Percentiles rank a stretch among this genome's conserved stretches.
phyloP scores from a whole-genome alignment of 2,797 vertebrate genomes.

The Myotis findleyi region DNA sequence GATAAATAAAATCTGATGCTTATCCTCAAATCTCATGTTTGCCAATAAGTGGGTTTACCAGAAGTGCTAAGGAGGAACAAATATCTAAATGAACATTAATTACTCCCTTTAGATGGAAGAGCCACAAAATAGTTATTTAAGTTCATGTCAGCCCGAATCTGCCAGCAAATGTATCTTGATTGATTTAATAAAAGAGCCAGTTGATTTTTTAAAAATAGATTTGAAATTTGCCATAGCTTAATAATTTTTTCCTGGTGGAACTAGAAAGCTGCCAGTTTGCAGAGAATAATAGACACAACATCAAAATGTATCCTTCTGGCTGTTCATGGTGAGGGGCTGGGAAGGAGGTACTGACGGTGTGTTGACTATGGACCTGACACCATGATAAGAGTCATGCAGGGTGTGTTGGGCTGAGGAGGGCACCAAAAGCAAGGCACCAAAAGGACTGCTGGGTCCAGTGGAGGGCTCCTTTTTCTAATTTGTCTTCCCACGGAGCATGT shows the following conservation, averaged over 20 bases:
- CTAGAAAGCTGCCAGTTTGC: neutral
- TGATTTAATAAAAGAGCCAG: neutral
- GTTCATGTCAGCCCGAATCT: constrained; percentile 15
- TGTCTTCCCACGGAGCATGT: neutral
- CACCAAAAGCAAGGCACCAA: neutral
- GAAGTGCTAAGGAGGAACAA: neutral
- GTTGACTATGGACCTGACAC: neutral
- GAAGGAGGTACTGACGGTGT: rapidly evolving
- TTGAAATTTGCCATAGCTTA: neutral
- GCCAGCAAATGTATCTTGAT: neutral
- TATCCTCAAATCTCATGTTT: neutral
- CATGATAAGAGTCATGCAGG: neutral
- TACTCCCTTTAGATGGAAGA: neutral
- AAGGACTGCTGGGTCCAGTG: neutral
- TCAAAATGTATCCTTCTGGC: neutral
- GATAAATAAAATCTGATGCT: neutral
- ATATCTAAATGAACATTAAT: constrained; percentile 32
- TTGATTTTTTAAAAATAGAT: neutral
- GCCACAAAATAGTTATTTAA: neutral
- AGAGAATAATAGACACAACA: neutral
- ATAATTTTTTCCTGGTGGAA: neutral
- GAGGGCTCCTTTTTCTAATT: neutral
- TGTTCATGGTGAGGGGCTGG: neutral
- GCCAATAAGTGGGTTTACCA: neutral
- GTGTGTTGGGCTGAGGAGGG: neutral